phyloP scores from a whole-genome alignment of 1,140 invertebrate species.

The Saxidomus purpurata region DNA sequence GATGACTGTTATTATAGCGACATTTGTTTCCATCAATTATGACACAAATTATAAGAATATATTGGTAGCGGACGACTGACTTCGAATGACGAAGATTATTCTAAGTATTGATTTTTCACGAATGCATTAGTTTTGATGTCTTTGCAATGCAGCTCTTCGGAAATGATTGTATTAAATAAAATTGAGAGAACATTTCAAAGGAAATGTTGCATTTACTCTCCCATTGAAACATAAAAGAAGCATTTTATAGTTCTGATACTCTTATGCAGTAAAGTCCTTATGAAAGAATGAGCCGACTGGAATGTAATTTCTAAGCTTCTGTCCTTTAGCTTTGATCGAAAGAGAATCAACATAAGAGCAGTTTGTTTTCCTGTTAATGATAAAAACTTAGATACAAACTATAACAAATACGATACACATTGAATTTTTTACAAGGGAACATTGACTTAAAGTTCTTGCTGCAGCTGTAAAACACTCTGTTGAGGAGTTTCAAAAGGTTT shows the following conservation, averaged over 20 bases:
- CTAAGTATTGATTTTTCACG: slow-evolving; percentile 12
- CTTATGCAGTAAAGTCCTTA: too few relatives aligned
- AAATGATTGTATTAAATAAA: slow-evolving; percentile 19
- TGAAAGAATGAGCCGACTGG: too few relatives aligned
- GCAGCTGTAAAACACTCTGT: too few relatives aligned
- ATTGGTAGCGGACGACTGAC: not conserved
- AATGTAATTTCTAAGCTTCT: too few relatives aligned
- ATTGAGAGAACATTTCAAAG: not conserved
- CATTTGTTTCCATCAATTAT: slow-evolving; percentile 37
- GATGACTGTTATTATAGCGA: slow-evolving; percentile 16
- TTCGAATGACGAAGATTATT: slow-evolving; percentile 21
- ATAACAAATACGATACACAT: too few relatives aligned
- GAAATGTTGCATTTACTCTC: slow-evolving; percentile 8
- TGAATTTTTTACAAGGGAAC: too few relatives aligned
- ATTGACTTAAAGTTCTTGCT: too few relatives aligned
- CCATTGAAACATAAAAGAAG: not conserved
- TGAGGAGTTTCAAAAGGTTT: too few relatives aligned
- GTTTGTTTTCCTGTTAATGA: too few relatives aligned
- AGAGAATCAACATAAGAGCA: too few relatives aligned
- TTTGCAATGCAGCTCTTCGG: not conserved
- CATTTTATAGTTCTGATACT: not conserved
- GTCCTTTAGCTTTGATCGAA: too few relatives aligned
- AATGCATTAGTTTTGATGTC: not conserved
- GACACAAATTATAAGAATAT: slow-evolving; percentile 37
- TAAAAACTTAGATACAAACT: too few relatives aligned